Percentiles rank a stretch among this genome's conserved stretches.
Conservation (phyloP, 2,888 invertebrate species). For the Meiosimyza decipiens region DNA sequence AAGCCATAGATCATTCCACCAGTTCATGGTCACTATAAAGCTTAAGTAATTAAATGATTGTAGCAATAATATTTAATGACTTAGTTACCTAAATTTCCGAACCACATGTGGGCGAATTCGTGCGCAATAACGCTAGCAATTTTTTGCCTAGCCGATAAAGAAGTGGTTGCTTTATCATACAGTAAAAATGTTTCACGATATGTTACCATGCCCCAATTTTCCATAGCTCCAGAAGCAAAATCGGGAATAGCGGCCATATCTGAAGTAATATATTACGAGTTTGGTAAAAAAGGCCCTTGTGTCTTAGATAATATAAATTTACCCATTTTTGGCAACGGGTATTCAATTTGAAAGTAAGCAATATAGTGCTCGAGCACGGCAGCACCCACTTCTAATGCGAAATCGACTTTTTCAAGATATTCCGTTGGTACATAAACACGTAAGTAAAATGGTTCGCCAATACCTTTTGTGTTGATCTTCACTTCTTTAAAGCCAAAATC, state of each 20-base stretch:
- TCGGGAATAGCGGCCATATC: conserved; percentile 67
- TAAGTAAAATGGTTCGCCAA: conserved; percentile 73
- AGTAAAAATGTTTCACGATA: conserved; percentile 88
- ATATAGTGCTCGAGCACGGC: conserved; percentile 84
- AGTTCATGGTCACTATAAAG: conserved; percentile 83
- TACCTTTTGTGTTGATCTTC: conserved; percentile 62
- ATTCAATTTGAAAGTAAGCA: conserved; percentile 84
- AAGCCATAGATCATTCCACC: conserved; percentile 95
- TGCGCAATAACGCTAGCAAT: conserved; percentile 89
- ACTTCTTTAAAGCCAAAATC: conserved; percentile 77
- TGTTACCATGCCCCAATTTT: conserved; percentile 95
- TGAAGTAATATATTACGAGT: conserved; percentile 22
- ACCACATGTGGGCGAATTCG: conserved; percentile 96
- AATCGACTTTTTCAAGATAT: conserved; percentile 79
- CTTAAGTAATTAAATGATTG: background rate
- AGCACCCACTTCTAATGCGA: conserved; percentile 79
- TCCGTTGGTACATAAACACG: conserved; percentile 80
- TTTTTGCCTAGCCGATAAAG: conserved; percentile 79
- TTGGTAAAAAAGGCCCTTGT: too few species aligned
- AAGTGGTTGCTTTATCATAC: conserved; percentile 78
- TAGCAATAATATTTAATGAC: background rate
- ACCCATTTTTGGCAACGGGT: conserved; percentile 86
- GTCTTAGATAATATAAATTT: background rate
- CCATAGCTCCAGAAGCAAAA: conserved; percentile 84
- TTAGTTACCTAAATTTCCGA: conserved; percentile 81